Evolutionary conservation across 2,113 vertebrate genomes (phyloP).

Genomic region (Leptodactylus fuscus): DNA sequence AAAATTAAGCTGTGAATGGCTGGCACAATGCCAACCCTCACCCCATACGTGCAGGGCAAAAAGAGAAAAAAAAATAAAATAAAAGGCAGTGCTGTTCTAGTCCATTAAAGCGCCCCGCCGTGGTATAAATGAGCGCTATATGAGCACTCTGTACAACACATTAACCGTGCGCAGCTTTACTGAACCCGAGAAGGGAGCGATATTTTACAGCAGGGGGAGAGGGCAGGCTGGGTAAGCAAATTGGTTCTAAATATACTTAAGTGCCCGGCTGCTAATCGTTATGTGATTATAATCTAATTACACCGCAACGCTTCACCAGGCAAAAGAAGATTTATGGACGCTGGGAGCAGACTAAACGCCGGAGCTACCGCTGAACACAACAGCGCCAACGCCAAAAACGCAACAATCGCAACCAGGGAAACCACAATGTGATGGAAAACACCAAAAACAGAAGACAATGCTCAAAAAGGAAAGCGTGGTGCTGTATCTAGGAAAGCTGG

Average conservation of each 20-base stretch:
- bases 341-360: background rate
- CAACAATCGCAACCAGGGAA: too few relatives aligned
- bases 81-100: background rate
- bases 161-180: background rate
- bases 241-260: conserved; percentile 39
- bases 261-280: conserved; percentile 30
- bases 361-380: background rate
- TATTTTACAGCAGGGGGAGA: conserved; percentile 16
- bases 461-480: too few relatives aligned
- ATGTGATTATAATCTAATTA: conserved; percentile 39
- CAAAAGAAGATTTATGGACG: background rate
- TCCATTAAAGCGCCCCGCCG: background rate
- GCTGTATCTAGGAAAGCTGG: too few relatives aligned
- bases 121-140: background rate
- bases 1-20: background rate
- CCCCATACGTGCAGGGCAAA: background rate
- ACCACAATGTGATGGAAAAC: too few relatives aligned
- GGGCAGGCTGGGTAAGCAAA: conserved; percentile 32
- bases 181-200: background rate
- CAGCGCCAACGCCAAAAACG: background rate
- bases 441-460: too few relatives aligned
- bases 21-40: background rate
- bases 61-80: background rate
- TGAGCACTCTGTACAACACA: background rate
- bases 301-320: conserved; percentile 3